A percentile compares a stretch with the other conserved stretches of the same genome.
Conservation (phyloP, 1,140 invertebrate genomes). For the Caenorhabditis latens region DNA sequence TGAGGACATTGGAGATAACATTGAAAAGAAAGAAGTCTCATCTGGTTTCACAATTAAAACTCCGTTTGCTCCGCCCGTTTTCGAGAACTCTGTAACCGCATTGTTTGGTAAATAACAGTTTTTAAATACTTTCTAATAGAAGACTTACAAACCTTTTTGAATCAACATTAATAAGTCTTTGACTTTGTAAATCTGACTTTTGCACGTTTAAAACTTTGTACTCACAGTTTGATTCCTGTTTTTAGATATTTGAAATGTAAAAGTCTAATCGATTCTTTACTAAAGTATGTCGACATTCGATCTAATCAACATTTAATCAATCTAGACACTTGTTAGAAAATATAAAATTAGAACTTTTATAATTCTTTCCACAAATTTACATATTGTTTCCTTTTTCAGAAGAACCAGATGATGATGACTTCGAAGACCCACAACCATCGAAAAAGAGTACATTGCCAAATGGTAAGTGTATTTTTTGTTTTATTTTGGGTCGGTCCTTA, state of each 20-base stretch:
- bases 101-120: conserved; percentile 29
- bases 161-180: too few relatives aligned
- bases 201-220: too few relatives aligned
- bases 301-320: too few relatives aligned
- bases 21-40: background rate
- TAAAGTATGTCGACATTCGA: too few relatives aligned
- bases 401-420: conserved; percentile 23
- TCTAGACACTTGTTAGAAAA: too few relatives aligned
- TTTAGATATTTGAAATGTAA: too few relatives aligned
- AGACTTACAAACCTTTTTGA: background rate
- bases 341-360: too few relatives aligned
- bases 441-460: conserved; percentile 14
- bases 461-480: background rate
- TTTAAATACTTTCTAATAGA: background rate
- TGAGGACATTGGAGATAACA: background rate
- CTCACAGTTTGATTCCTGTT: too few relatives aligned
- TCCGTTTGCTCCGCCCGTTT: background rate
- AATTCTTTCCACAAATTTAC: too few relatives aligned
- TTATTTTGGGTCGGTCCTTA: conserved; percentile 6
- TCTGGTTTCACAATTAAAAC: background rate
- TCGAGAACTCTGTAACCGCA: conserved; percentile 1
- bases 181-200: too few relatives aligned
- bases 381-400: background rate
- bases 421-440: background rate
- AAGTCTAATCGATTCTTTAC: too few relatives aligned